Conservation (phyloP, 1,140 invertebrate genomes). For the Formica selysi region DNA sequence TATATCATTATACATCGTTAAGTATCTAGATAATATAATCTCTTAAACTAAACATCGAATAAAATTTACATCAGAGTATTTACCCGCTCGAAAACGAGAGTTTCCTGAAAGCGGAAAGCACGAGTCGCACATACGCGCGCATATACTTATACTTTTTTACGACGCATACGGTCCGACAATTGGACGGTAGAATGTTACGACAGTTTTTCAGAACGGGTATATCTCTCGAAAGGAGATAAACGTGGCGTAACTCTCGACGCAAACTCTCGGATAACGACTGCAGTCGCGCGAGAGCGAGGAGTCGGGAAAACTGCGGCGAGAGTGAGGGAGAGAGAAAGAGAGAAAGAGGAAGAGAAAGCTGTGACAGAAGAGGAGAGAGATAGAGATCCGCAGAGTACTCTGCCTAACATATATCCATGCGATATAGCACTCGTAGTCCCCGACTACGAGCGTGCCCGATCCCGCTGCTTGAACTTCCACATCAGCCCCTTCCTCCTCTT, state of each 20-base stretch:
- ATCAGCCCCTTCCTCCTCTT: not conserved
- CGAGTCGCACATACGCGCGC: not conserved
- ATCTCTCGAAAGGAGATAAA: slow-evolving; percentile 48
- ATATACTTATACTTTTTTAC: not conserved
- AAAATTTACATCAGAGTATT: not conserved
- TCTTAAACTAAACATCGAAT: not conserved
- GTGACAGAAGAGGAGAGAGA: not conserved
- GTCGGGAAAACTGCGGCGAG: slow-evolving; percentile 3
- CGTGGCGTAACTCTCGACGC: slow-evolving; percentile 37
- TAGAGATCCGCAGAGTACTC: slow-evolving; percentile 33
- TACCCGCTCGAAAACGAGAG: not conserved
- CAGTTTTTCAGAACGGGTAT: slow-evolving; percentile 28
- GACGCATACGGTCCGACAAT: slow-evolving; percentile 15
- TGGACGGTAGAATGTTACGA: slow-evolving; percentile 33
- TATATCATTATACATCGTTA: not conserved
- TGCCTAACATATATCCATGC: slow-evolving; percentile 27
- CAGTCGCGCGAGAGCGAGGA: slow-evolving; percentile 24
- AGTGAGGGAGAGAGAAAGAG: not conserved
- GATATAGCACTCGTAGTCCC: slow-evolving; percentile 49
- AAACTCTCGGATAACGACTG: slow-evolving; percentile 57
- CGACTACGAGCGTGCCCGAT: slow-evolving; percentile 52
- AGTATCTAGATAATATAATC: not conserved
- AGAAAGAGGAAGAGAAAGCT: not conserved
- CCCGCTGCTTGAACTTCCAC: slow-evolving; percentile 51
- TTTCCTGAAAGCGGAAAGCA: slow-evolving; percentile 1